Percentiles rank a stretch among this genome's conserved stretches.
phyloP scores from a whole-genome alignment of 2,113 vertebrate genomes.

The Theropithecus gelada region DNA sequence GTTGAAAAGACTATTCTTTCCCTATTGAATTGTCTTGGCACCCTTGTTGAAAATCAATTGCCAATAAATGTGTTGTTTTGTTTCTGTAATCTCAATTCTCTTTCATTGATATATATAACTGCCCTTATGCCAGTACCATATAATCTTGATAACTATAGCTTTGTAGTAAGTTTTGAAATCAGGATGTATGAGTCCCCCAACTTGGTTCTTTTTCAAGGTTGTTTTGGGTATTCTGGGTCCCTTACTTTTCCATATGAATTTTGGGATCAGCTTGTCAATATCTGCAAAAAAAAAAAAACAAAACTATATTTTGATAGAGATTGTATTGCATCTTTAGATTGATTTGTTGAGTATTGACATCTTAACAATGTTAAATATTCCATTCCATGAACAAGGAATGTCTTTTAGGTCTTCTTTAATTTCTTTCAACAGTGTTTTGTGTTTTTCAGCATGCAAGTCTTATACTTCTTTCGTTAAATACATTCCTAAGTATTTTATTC shows the following conservation, averaged over 20 bases:
- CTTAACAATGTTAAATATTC: not conserved
- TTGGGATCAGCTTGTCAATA: not conserved
- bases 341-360: not conserved
- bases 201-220: not conserved
- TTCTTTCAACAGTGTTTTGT: slow-evolving; percentile 26
- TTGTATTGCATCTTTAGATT: not conserved
- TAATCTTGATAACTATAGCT: not conserved
- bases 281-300: slow-evolving; percentile 8
- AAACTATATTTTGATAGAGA: not conserved
- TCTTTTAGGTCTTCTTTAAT: not conserved
- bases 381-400: not conserved
- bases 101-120: not conserved
- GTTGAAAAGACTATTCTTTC: not conserved
- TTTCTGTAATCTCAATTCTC: not conserved
- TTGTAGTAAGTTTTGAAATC: slow-evolving; percentile 8
- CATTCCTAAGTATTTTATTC: not conserved
- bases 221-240: not conserved
- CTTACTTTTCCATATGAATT: not conserved
- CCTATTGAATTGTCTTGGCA: not conserved
- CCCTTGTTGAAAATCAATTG: not conserved
- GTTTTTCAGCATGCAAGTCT: not conserved
- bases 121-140: not conserved
- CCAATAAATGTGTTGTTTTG: not conserved
- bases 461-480: not conserved
- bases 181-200: not conserved